These are phyloP conservation scores for Paedocypris sp. DNA, from an alignment of 2,113 vertebrate species.

Conservation along the genomic window DNA sequence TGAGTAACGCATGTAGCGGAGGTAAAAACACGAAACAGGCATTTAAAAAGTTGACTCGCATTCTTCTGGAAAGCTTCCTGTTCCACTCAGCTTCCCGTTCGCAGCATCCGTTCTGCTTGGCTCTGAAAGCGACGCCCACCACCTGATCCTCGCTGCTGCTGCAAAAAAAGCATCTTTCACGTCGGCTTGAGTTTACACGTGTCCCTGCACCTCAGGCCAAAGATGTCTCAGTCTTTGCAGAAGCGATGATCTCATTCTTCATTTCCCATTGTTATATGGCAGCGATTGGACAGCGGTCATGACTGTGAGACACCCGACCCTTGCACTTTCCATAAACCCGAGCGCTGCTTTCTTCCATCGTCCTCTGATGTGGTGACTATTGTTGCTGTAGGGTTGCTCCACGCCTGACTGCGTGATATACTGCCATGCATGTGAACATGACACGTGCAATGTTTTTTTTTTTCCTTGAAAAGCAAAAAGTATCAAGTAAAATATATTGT, in stretches of 20 bases:
- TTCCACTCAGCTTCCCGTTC: not conserved
- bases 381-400: not conserved
- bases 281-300: not conserved
- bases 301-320: not conserved
- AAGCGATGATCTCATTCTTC: not conserved
- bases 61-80: no score
- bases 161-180: constrained; percentile 9
- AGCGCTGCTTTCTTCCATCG: not conserved
- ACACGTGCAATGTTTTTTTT: not conserved
- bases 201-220: not conserved
- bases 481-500: not conserved
- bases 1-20: no score
- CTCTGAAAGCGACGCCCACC: not conserved
- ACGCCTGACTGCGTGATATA: not conserved
- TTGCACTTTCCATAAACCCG: not conserved
- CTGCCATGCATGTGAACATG: not conserved
- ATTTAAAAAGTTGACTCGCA: no score
- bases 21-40: no score
- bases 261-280: not conserved
- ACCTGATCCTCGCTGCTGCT: not conserved
- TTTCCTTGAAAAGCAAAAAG: not conserved
- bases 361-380: not conserved
- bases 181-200: not conserved
- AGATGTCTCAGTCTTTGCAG: not conserved
- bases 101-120: not conserved